Evolutionary conservation across 2,797 vertebrate genomes (phyloP).

Genomic region (Labeo calbasu): DNA sequence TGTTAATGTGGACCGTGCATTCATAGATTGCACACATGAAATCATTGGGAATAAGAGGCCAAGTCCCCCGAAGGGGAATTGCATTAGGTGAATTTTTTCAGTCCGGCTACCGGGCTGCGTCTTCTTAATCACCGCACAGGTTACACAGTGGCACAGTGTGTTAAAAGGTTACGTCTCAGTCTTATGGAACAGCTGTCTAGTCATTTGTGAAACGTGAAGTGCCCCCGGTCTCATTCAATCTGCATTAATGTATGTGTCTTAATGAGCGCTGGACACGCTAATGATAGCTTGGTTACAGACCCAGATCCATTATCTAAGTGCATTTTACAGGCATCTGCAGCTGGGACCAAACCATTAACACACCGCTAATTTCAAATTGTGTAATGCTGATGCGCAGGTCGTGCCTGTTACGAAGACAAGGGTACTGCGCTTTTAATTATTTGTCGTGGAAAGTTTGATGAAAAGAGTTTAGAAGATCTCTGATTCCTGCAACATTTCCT

Average conservation of each 20-base stretch:
- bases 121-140: slow-evolving; percentile 20
- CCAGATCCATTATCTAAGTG: slow-evolving; percentile 62
- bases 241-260: slow-evolving; percentile 57
- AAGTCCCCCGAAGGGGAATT: slow-evolving; percentile 8
- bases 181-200: slow-evolving; percentile 52
- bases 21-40: slow-evolving; percentile 20
- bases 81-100: slow-evolving; percentile 40
- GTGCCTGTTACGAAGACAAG: slow-evolving; percentile 36
- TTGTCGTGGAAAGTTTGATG: slow-evolving; percentile 44
- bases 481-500: too few relatives aligned
- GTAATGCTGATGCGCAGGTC: slow-evolving; percentile 56
- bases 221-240: slow-evolving; percentile 50
- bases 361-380: slow-evolving; percentile 54
- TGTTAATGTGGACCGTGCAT: slow-evolving; percentile 40
- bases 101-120: not conserved
- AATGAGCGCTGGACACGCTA: slow-evolving; percentile 59
- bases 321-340: slow-evolving; percentile 57
- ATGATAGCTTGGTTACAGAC: slow-evolving; percentile 59
- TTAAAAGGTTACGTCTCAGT: slow-evolving; percentile 49
- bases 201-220: slow-evolving; percentile 57
- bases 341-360: slow-evolving; percentile 59
- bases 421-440: slow-evolving; percentile 50
- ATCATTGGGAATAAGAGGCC: slow-evolving; percentile 19
- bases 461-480: slow-evolving; percentile 25
- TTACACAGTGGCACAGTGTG: slow-evolving; percentile 31